phyloP scores from a whole-genome alignment of 2,113 vertebrate genomes.

The Eulemur macaco region DNA sequence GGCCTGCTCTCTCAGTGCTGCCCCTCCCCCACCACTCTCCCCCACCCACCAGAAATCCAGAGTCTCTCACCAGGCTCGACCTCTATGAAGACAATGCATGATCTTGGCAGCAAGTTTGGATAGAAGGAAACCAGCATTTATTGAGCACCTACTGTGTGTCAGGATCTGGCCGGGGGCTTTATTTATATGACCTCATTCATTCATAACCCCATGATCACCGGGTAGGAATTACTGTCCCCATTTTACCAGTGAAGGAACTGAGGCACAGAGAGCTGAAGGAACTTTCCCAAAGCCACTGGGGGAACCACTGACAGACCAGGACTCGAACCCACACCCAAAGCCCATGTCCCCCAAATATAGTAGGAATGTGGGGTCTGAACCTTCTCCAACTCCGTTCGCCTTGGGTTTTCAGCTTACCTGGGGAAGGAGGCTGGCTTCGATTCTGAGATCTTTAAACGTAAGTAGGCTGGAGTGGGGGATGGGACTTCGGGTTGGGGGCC shows the following conservation, averaged over 20 bases:
- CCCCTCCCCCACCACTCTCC: neutral
- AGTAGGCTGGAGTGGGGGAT: constrained; percentile 55
- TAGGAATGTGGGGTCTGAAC: neutral
- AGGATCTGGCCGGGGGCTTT: neutral
- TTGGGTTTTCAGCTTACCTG: constrained; percentile 83
- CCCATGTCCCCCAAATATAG: neutral
- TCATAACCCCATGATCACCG: neutral
- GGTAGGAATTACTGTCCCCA: neutral
- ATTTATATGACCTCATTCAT: neutral
- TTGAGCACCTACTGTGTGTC: neutral
- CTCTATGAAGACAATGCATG: neutral
- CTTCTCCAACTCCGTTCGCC: neutral
- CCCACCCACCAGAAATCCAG: neutral
- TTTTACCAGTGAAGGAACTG: neutral
- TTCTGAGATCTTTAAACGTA: constrained; percentile 87
- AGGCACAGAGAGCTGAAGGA: neutral
- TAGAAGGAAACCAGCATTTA: neutral
- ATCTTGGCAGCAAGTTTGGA: neutral
- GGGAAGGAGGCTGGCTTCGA: constrained; percentile 87
- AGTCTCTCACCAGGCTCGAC: neutral
- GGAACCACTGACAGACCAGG: neutral
- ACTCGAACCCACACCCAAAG: neutral
- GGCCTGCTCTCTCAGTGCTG: accelerated
- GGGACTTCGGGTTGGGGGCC: accelerated
- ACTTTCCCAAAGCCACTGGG: neutral